Evolutionary conservation across 23 tunicate genomes (phyloP).

Genomic region (Botrylloides violaceus): DNA sequence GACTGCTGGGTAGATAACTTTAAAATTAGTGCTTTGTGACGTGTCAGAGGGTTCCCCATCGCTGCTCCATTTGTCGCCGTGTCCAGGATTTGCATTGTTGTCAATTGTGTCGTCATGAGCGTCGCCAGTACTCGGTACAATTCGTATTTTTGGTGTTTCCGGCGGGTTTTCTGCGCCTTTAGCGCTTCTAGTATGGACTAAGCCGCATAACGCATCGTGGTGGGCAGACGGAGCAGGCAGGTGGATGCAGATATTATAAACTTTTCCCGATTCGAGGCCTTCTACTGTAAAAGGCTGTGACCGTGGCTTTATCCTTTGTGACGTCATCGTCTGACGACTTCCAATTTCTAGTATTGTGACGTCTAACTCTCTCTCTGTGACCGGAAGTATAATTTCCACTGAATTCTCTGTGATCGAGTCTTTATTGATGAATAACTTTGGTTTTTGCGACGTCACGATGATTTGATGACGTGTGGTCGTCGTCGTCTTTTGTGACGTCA

Average conservation of each 20-base stretch:
- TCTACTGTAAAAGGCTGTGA: constrained; percentile 34
- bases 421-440: constrained; percentile 20
- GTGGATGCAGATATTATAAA: constrained; percentile 68
- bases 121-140: constrained; percentile 3
- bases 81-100: background rate
- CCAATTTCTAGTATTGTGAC: constrained; percentile 30
- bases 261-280: constrained; percentile 40
- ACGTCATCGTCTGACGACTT: background rate
- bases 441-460: background rate
- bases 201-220: constrained; percentile 50
- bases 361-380: constrained; percentile 18
- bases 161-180: background rate
- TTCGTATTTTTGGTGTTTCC: background rate
- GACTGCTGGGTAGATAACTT: constrained; percentile 34
- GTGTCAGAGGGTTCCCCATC: constrained; percentile 7
- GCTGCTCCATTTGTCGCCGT: background rate
- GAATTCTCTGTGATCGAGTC: constrained; percentile 46
- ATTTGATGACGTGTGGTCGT: constrained; percentile 1
- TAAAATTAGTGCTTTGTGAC: constrained; percentile 10
- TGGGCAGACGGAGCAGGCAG: background rate
- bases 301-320: constrained; percentile 19
- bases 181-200: constrained; percentile 20
- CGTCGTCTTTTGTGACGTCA: background rate
- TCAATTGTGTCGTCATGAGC: background rate
- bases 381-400: constrained; percentile 49